Percentiles rank a stretch among this genome's conserved stretches.
Evolutionary conservation across 2,888 invertebrate species (phyloP).

Genomic region (Cybosia mesomella): DNA sequence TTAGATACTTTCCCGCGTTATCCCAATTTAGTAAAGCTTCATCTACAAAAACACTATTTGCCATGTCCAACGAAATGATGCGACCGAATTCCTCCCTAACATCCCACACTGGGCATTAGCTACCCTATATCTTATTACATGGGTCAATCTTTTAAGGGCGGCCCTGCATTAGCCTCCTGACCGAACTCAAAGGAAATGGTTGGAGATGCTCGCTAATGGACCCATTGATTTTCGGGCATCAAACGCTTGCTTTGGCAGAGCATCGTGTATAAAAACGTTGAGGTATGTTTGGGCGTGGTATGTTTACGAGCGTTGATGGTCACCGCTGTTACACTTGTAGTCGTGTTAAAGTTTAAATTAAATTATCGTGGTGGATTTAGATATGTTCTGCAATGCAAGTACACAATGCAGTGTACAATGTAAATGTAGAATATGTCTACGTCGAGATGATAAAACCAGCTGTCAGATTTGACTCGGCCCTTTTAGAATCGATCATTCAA

Average conservation of each 20-base stretch:
- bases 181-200: slow-evolving; percentile 75
- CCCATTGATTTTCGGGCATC: slow-evolving; percentile 76
- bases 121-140: slow-evolving; percentile 68
- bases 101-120: slow-evolving; percentile 53
- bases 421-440: no score
- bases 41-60: slow-evolving; percentile 54
- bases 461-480: no score
- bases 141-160: slow-evolving; percentile 76
- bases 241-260: slow-evolving; percentile 61
- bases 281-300: slow-evolving; percentile 26
- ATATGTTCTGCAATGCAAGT: no score
- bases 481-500: no score
- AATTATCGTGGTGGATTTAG: not conserved
- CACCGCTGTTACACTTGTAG: not conserved
- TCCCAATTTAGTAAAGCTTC: slow-evolving; percentile 34
- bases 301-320: slow-evolving; percentile 13
- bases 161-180: slow-evolving; percentile 76
- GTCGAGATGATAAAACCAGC: no score
- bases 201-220: slow-evolving; percentile 75
- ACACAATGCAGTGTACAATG: no score
- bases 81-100: slow-evolving; percentile 53
- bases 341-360: not conserved
- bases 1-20: slow-evolving; percentile 3
- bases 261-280: slow-evolving; percentile 56
- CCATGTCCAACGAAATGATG: slow-evolving; percentile 57